Evolutionary conservation across 2,113 vertebrate species (phyloP).

Genomic region (Fregata magnificens): DNA sequence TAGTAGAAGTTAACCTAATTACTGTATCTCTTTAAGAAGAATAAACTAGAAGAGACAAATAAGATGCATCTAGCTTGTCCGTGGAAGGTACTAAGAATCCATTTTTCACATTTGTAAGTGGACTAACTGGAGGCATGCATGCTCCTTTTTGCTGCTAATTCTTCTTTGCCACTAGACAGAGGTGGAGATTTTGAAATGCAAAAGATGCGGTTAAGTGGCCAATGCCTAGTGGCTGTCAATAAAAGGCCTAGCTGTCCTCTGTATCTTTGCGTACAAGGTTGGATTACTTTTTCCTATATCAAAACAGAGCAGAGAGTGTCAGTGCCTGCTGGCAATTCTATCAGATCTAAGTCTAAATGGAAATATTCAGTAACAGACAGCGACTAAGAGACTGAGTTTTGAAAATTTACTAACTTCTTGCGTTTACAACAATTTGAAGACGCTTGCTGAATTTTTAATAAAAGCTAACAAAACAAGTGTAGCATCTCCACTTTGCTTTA

Average conservation of each 20-base stretch:
- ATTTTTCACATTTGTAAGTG: neutral
- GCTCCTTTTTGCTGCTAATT: neutral
- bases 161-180: neutral
- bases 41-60: neutral
- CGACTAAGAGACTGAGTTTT: neutral
- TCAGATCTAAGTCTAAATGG: neutral
- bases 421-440: conserved; percentile 19
- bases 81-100: neutral
- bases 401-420: neutral
- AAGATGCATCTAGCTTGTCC: neutral
- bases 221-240: neutral
- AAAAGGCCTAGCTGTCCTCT: neutral
- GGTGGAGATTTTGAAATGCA: neutral
- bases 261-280: neutral
- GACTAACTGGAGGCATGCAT: neutral
- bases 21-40: neutral
- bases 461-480: neutral
- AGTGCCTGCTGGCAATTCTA: neutral
- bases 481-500: neutral
- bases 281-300: neutral
- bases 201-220: neutral
- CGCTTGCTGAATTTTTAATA: conserved; percentile 28
- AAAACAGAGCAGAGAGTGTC: neutral
- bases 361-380: neutral
- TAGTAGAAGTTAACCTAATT: neutral